Evolutionary conservation across 2,888 invertebrate species (phyloP).

Genomic region (Incurvaria masculella): DNA sequence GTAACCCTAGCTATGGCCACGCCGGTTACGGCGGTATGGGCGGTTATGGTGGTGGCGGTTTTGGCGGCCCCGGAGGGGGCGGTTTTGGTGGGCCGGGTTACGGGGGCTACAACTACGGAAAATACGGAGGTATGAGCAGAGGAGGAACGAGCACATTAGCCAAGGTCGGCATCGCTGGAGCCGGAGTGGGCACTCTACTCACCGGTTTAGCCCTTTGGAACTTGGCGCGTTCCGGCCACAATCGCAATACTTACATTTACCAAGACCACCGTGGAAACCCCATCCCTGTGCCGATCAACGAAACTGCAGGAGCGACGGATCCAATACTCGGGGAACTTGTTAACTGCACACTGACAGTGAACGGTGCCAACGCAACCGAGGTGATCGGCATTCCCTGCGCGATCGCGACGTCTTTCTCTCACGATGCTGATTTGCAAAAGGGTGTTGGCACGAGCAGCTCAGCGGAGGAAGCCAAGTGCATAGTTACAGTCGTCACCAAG

Average conservation of each 20-base stretch:
- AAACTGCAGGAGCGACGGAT: conserved; percentile 29
- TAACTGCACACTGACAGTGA: conserved; percentile 47
- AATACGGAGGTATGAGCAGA: conserved; percentile 35
- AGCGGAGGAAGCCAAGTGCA: conserved; percentile 33
- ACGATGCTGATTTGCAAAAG: conserved; percentile 38
- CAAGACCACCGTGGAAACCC: conserved; percentile 49
- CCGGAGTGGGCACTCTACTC: conserved; percentile 45
- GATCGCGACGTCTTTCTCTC: conserved; percentile 49
- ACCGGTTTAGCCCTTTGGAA: conserved; percentile 52
- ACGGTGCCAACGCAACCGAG: conserved; percentile 36
- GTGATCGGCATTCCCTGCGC: conserved; percentile 48
- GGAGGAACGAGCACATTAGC: conserved; percentile 30
- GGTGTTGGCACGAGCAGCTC: conserved; percentile 21
- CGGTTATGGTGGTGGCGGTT: conserved; percentile 17
- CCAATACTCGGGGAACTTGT: conserved; percentile 41
- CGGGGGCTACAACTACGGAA: conserved; percentile 28
- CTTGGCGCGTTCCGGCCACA: conserved; percentile 45
- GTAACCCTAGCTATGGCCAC: conserved; percentile 6
- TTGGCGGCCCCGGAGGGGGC: conserved; percentile 25
- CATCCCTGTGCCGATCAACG: conserved; percentile 39
- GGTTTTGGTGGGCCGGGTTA: conserved; percentile 35
- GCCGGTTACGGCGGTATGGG: conserved; percentile 12
- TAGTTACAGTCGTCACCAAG: conserved; percentile 41
- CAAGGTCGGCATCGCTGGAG: conserved; percentile 46
- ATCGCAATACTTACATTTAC: conserved; percentile 41